Base-by-base conservation (phyloP, 2,888 invertebrate genomes). In the Acrobasis suavella region DNA sequence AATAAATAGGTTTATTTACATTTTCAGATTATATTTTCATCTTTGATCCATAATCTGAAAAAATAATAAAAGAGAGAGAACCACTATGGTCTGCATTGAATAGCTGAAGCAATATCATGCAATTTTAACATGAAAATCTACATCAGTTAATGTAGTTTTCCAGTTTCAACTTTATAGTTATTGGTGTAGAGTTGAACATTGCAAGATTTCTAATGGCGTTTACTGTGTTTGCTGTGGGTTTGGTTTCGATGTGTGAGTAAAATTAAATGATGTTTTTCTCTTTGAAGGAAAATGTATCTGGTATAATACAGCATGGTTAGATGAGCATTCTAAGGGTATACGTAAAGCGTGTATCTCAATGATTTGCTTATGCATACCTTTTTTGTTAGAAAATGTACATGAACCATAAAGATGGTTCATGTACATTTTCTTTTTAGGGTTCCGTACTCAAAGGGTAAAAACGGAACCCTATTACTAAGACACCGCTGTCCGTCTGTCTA, bases 241-340 rank as follows among this genome's bases (percentile, higher is more conserved):
- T 46, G 12, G 54, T 63, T 71, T 46, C 14, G 68, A 68, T 74
- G 74, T 77, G 80, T 76, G 79, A 78, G 83, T 80, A 79, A 85
- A 85, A 84, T 85, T 83, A 84, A 81, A 83, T 83, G 81, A 82
- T 82, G 83, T 83, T 85, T 83, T 84, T 86, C 82, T 81, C 75
- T 80, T 80, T 75, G 70, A 76, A 76, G 80, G 78, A 79, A 81
- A 86, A 83, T 81, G 81, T 85, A 85, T 87, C 82, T 83, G 82
- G 82, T 86, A 82, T 85, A 86, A 82, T 82, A 82, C 75, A 81
- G 77, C 78, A 76, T 64, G 76, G 82, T 75, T 79, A 80, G 78
- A 82, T 82, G 83, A 83, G 75, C 77, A 78, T 79, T 84, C 79
- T 77, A 77, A 70, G 77, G 78, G 78, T 76, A 77, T 66, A 67